Evolutionary conservation across 2,113 vertebrate species (phyloP).

Genomic region (Chelonoidis abingdonii): DNA sequence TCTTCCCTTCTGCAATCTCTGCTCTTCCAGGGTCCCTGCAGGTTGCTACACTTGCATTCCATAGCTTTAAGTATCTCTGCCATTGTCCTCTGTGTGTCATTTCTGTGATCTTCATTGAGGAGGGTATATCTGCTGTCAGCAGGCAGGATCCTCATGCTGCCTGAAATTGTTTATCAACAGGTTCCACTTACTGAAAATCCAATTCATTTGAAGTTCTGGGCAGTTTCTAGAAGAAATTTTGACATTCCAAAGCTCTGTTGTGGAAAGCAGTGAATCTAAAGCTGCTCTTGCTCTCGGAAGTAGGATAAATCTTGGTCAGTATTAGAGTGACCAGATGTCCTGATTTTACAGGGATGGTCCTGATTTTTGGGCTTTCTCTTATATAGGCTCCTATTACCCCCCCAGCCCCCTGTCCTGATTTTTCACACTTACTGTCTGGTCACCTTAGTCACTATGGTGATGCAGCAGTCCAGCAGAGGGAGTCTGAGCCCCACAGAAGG

Average conservation of each 20-base stretch:
- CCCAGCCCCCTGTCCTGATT: too few species aligned
- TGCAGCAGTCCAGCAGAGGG: background rate
- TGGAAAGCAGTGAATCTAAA: background rate
- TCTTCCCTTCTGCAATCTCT: background rate
- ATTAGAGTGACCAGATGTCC: too few species aligned
- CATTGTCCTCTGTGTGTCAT: background rate
- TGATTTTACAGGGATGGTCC: too few species aligned
- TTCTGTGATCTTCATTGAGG: rapidly evolving
- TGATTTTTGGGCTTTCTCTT: too few species aligned
- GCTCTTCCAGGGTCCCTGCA: background rate
- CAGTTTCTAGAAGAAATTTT: background rate
- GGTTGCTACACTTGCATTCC: background rate
- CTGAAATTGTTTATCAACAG: background rate
- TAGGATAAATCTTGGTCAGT: background rate
- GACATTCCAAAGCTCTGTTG: background rate
- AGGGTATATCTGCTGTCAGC: background rate
- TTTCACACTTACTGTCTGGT: too few species aligned
- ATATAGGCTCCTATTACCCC: too few species aligned
- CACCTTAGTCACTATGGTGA: background rate
- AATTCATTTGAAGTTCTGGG: background rate
- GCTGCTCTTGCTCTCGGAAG: background rate
- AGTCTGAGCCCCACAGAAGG: background rate
- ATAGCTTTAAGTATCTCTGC: background rate
- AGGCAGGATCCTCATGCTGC: background rate
- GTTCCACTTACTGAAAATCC: background rate